Evolutionary conservation across 92 coral and sea anemone genomes (phyloP).

Genomic region (Porites rus): DNA sequence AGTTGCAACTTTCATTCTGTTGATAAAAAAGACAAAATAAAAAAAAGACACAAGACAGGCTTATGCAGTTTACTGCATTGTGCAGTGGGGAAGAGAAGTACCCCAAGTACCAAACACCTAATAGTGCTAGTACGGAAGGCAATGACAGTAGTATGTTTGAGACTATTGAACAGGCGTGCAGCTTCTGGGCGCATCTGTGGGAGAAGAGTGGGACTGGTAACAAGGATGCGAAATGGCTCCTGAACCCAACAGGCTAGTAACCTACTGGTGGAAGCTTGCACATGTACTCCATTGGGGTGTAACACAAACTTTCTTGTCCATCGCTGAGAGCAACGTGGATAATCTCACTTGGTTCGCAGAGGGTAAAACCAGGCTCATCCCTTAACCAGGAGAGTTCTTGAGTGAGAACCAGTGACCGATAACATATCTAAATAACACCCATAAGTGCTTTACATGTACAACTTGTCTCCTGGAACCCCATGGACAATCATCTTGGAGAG

Average conservation of each 20-base stretch:
- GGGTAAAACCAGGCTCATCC: slow-evolving; percentile 50
- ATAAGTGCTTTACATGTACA: slow-evolving; percentile 57
- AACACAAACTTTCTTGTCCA: slow-evolving; percentile 8
- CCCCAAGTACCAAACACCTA: too few relatives aligned
- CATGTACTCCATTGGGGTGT: slow-evolving; percentile 32
- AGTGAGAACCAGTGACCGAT: slow-evolving; percentile 72
- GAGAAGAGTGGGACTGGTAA: slow-evolving; percentile 13
- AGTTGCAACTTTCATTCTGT: too few relatives aligned
- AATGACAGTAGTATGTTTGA: slow-evolving; percentile 12
- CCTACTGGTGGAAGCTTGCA: slow-evolving; percentile 61
- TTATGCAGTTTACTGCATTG: too few relatives aligned
- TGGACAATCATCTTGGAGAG: slow-evolving; percentile 52
- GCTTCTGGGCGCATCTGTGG: slow-evolving; percentile 31
- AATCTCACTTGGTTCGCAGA: slow-evolving; percentile 57
- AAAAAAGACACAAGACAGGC: too few relatives aligned
- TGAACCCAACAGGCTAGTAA: not conserved
- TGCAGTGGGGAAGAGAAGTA: too few relatives aligned
- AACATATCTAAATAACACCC: slow-evolving; percentile 63
- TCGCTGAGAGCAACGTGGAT: slow-evolving; percentile 7
- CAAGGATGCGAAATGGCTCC: not conserved
- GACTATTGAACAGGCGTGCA: slow-evolving; percentile 12
- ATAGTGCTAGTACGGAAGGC: too few relatives aligned
- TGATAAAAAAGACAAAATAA: too few relatives aligned
- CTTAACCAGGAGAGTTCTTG: slow-evolving; percentile 54
- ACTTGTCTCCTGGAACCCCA: slow-evolving; percentile 55